A percentile compares a stretch with the other conserved stretches of the same genome.
Conservation (phyloP, 2,113 vertebrate species). For the Chloroceryle aenea region DNA sequence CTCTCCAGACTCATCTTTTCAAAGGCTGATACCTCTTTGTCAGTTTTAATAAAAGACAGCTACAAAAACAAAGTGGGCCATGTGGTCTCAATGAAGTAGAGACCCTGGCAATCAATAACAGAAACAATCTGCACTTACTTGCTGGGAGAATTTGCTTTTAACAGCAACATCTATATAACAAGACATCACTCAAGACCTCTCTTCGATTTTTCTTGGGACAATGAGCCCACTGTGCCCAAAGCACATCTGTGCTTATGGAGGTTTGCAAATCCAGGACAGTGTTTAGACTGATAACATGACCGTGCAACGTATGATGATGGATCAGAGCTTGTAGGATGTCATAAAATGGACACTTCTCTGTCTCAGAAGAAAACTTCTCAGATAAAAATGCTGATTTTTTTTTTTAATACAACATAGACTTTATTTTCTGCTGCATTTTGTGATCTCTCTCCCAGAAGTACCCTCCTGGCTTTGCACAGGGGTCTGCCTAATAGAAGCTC, state of each 20-base stretch:
- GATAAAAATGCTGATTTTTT: neutral
- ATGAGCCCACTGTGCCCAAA: constrained; percentile 40
- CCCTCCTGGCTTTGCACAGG: neutral
- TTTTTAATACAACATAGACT: neutral
- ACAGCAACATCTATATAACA: constrained; percentile 35
- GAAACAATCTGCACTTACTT: constrained; percentile 44
- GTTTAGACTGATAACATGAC: constrained; percentile 21
- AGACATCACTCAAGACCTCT: constrained; percentile 33
- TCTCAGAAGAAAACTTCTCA: neutral
- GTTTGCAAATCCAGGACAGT: constrained; percentile 9
- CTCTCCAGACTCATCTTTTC: constrained; percentile 58
- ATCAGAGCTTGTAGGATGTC: neutral
- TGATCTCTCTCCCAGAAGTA: neutral
- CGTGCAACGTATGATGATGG: neutral
- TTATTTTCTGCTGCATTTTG: neutral
- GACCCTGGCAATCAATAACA: constrained; percentile 40
- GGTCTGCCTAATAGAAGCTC: neutral
- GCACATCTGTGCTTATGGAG: constrained; percentile 17
- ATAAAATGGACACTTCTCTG: neutral
- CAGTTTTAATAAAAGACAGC: constrained; percentile 69
- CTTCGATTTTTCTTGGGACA: constrained; percentile 40
- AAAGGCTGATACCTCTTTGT: constrained; percentile 59
- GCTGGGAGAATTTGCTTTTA: constrained; percentile 51
- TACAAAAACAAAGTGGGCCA: constrained; percentile 63
- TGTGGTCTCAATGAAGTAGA: constrained; percentile 63